These are phyloP conservation scores for Tigriopus japonicus DNA, from an alignment of 1,140 invertebrate genomes.

Conservation along the genomic window DNA sequence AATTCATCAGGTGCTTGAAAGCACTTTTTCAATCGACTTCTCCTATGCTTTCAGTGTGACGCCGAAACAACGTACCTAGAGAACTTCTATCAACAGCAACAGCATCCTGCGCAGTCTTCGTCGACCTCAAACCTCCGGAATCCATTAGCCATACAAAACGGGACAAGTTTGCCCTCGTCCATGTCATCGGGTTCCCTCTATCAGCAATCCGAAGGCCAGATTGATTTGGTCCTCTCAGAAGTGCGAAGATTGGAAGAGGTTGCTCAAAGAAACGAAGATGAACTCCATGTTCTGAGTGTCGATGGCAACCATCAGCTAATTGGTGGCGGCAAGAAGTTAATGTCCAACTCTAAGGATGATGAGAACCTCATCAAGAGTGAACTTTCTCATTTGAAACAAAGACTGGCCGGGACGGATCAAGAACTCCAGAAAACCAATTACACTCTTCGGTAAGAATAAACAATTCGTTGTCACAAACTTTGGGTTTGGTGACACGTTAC, in stretches of 20 bases:
- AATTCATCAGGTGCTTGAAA: too few relatives aligned
- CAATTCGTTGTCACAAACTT: too few relatives aligned
- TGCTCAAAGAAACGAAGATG: constrained; percentile 4
- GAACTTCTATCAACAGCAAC: neutral
- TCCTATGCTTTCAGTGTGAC: neutral
- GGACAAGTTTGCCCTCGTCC: too few relatives aligned
- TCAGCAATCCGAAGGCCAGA: neutral
- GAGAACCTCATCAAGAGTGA: neutral
- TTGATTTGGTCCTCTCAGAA: constrained; percentile 2
- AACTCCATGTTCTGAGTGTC: neutral
- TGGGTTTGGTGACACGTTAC: too few relatives aligned
- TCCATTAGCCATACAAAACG: too few relatives aligned
- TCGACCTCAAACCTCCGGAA: neutral
- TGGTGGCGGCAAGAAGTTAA: too few relatives aligned
- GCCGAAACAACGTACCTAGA: neutral
- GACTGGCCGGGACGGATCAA: constrained; percentile 10
- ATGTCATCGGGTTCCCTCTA: too few relatives aligned
- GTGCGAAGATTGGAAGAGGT: constrained; percentile 5
- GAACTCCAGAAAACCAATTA: constrained; percentile 10
- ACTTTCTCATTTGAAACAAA: constrained; percentile 3
- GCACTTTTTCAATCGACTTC: too few relatives aligned
- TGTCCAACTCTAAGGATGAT: neutral
- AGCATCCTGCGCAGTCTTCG: neutral
- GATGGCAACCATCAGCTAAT: neutral
- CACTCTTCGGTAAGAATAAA: neutral